Evolutionary conservation across 2,888 invertebrate genomes (phyloP).

Genomic region (Epistrophe grossulariae): DNA sequence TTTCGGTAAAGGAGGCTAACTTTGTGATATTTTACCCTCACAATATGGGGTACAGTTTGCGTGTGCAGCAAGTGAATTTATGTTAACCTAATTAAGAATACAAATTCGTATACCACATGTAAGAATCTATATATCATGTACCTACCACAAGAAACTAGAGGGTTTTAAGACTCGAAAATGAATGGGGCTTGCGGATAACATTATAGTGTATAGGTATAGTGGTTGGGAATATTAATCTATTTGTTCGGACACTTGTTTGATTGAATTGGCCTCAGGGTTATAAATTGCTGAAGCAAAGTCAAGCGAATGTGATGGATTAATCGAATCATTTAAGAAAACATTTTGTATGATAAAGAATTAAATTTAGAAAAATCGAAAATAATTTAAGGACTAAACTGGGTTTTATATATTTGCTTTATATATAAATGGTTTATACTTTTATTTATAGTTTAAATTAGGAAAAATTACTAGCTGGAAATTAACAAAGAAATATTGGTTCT

Average conservation of each 20-base stretch:
- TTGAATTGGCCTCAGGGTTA: constrained; percentile 35
- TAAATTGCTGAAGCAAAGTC: constrained; percentile 12
- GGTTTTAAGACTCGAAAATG: neutral
- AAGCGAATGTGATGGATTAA: constrained; percentile 46
- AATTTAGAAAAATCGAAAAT: neutral
- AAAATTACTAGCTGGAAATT: no score
- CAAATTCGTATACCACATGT: neutral
- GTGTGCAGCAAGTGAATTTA: constrained; percentile 62
- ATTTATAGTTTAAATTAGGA: no score
- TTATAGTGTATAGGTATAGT: neutral
- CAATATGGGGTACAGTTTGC: constrained; percentile 19
- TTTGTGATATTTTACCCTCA: constrained; percentile 16
- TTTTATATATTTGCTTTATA: no score
- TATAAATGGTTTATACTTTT: no score
- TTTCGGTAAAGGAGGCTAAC: constrained; percentile 9
- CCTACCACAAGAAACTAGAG: no score
- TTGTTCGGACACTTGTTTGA: constrained; percentile 56
- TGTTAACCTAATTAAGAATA: constrained; percentile 65
- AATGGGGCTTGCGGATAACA: constrained; percentile 20
- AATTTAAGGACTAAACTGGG: neutral
- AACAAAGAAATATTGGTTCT: no score
- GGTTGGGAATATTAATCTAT: constrained; percentile 56
- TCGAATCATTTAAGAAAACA: constrained; percentile 11
- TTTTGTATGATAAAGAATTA: neutral
- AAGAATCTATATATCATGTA: neutral